phyloP scores from a whole-genome alignment of 2,888 invertebrate species.

The Parthenolecanium corni region DNA sequence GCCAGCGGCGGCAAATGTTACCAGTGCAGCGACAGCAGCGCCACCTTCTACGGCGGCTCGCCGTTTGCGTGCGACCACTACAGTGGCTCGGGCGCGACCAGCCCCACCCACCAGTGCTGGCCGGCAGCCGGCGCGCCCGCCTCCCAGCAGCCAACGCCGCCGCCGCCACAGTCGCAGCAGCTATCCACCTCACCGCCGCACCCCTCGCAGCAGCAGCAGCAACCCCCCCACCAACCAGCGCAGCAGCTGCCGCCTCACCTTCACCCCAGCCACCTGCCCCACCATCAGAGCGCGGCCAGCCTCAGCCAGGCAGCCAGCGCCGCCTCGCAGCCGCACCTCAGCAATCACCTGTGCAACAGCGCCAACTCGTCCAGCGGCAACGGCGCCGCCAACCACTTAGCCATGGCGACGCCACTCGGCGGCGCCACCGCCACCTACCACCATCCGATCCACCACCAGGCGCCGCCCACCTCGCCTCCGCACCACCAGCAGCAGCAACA shows the following conservation, averaged over 20 bases:
- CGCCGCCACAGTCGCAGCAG: no score
- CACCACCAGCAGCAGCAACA: not conserved
- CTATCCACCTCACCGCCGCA: no score
- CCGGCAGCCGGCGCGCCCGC: not conserved
- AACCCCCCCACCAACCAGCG: no score
- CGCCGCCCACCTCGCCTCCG: no score
- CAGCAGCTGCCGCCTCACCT: no score
- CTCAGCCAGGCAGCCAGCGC: conserved; percentile 8
- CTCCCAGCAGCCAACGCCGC: no score
- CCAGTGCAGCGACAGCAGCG: conserved; percentile 14
- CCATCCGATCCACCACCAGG: not conserved
- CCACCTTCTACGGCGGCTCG: conserved; percentile 8
- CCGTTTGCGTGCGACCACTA: conserved; percentile 22
- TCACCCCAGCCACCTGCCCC: no score
- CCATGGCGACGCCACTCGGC: conserved; percentile 5
- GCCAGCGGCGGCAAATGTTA: conserved; percentile 28
- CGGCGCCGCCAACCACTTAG: not conserved
- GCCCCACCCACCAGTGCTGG: conserved; percentile 9
- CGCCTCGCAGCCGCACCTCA: conserved; percentile 8
- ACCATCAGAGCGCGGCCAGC: not conserved
- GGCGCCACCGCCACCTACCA: conserved; percentile 2
- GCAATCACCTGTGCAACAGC: conserved; percentile 23
- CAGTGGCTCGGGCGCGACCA: conserved; percentile 7
- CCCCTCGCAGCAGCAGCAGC: no score
- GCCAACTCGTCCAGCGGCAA: conserved; percentile 7